Evolutionary conservation across 2,113 vertebrate species (phyloP), one percentile per base, ranked within the genome.

Genomic region (Oryzias melastigma): DNA sequence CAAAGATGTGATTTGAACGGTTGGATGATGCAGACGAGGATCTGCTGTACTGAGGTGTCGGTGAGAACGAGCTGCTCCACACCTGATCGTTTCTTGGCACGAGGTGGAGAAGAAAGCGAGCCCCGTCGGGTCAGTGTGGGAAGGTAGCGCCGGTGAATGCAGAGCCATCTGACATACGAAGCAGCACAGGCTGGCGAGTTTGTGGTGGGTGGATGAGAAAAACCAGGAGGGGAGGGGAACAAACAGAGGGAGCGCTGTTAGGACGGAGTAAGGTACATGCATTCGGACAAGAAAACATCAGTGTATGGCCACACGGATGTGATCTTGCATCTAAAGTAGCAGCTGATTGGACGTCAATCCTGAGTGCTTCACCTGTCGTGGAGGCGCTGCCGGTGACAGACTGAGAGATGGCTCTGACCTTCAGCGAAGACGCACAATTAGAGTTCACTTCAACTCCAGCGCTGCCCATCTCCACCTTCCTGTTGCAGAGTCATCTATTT

Each of bases 341-440:
- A 52, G 70, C 70, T 62, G 71, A 82, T 70, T 56, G 73, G 66
- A 55, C 56, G 84, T 72, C 82, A 88, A 80, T 83, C 75, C 59
- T 63, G 46, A 54, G 58, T 69, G 68, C 27, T 58, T 62, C 62
- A 59, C 57, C 73, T 71, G 80, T 71, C 78, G 52, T 4, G 16
- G n/a, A 14, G 6, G n/a, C 25, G 48, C 65, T 18, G 58, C 65
- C 3, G 43, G 52, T 62, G 69, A 75, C 57, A 47, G 20, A 46
- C 18, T 64, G 75, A 88, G 65, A 60, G 73, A 83, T 73, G 62
- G 74, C 40, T 58, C 66, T 73, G 84, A 85, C 82, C 82, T 86
- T 86, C 80, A 75, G 76, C 62, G 20, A 64, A 48, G 58, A 49
- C 22, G 45, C 59, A 47, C 80, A 72, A 83, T 82, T 76, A 86